Evolutionary conservation across 2,797 vertebrate species (phyloP), one percentile per base, ranked within the genome.

Genomic region (Melanotaenia pygmaea): DNA sequence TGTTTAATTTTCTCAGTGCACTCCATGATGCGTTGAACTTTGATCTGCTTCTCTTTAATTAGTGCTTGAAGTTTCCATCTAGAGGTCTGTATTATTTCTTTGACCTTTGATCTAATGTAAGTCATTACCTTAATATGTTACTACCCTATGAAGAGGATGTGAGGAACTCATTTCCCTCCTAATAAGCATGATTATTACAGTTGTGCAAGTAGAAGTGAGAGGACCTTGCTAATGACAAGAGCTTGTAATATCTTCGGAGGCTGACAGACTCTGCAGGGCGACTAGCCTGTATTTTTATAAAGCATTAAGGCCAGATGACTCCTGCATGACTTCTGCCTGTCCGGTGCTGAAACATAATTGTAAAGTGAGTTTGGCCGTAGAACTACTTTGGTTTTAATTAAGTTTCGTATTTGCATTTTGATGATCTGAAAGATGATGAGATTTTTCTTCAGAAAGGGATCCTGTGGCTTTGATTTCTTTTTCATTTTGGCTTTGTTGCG

Each of bases 401-500:
- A 90, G 87, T 87, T 87, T 86, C 70, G 80, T 69, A 81, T 92
- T 84, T 82, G 47, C 68, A 84, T 87, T 90, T 93, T 89, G 91
- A 91, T 89, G 88, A 93, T 89, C 58, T 45, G 59, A 68, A 84
- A 88, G 87, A 89, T 92, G 81, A 88, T 91, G 81, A 91, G 84
- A 83, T 86, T 86, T 85, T 80, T 87, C 72, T 72, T 76, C 63
- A 87, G 76, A 92, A 90, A 87, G 77, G 57, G 59, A 76, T 77
- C 66, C 26, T 58, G 16, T 13, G 61, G 75, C 84, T 94, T 91
- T 91, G 85, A 92, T 92, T 86, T 87, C 67, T 74, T 83, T 86
- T 88, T 86, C 74, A 86, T 88, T 91, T 79, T 73, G 74, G 79
- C 81, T 92, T 91, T 92, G 86, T 91, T 91, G 86, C 74, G 37